Base-by-base conservation (phyloP, 2,888 invertebrate genomes). In the Trichopoda pennipes region DNA sequence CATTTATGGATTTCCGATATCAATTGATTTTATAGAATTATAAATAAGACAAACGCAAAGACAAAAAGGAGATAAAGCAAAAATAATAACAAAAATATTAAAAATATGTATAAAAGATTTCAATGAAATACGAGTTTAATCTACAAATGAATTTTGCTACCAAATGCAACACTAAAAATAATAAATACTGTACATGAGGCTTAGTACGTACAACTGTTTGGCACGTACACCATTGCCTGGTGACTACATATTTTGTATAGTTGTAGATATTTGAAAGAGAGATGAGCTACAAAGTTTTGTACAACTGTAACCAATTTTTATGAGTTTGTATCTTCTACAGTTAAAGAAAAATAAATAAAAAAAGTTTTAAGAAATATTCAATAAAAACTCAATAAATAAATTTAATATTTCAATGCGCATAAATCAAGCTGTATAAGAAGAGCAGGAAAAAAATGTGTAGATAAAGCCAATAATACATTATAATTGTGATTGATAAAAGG, bases 1-100 rank as follows among this genome's bases (percentile, higher is more conserved):
- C 69, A 61, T 75, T 64, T 80, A 80, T 64, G 70, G 70, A 75
- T 80, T 75, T 80, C 80, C 80, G 80, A 80, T 80, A 60, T 64
- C 80, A 80, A 80, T 80, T 80, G 80, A 80, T 66, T 58, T 69
- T 63, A 70, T 75, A 70, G 80, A 58, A 74, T 61, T 69, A 64
- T 56, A 72, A 64, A 68, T 51, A 17, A 68, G 14, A 21, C 10
- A 64, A n/a, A n/a, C n/a, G n/a, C 23, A 56, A 49, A 69, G 53
- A 38, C 38, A 49, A 38, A 38, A 56, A 73, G 19, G 12, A 32
- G n/a, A 58, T 42, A 14, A 21, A 64, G 47, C 10, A n/a, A 42
- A n/a, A 49, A 38, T 17, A 49, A 32, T 17, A 49, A n/a, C 1
- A 44, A 6, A 44, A 44, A 16, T 3, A 28, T 28, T 3, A 3